phyloP scores from a whole-genome alignment of 1,140 invertebrate genomes.

The Phymastichus coffea region DNA sequence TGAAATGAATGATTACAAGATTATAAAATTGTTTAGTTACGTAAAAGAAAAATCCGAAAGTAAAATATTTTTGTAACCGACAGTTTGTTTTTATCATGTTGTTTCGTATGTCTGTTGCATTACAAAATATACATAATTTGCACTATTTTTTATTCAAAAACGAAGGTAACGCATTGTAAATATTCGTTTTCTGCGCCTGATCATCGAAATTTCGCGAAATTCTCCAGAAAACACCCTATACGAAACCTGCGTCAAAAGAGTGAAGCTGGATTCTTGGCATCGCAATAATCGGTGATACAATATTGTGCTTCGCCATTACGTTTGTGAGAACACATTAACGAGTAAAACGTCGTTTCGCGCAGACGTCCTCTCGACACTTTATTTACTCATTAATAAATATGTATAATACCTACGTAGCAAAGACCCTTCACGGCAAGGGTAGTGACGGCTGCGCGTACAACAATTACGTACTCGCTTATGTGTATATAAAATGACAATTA shows the following conservation, averaged over 20 bases:
- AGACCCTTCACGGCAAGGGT: not conserved
- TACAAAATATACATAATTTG: conserved; percentile 6
- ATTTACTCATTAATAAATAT: conserved; percentile 30
- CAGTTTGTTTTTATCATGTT: not conserved
- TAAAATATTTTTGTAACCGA: not conserved
- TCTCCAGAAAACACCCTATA: conserved; percentile 9
- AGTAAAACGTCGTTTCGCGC: not conserved
- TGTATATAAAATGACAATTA: conserved; percentile 9
- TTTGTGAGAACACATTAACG: too few species aligned
- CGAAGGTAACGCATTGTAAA: not conserved
- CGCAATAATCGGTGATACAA: too few species aligned
- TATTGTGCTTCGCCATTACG: too few species aligned
- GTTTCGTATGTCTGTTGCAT: conserved; percentile 5
- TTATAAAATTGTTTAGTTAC: not conserved
- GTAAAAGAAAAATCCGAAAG: not conserved
- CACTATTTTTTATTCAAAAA: not conserved
- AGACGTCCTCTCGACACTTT: conserved; percentile 2
- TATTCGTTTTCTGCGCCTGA: not conserved
- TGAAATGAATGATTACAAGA: not conserved
- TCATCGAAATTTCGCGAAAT: not conserved
- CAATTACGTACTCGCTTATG: conserved; percentile 7
- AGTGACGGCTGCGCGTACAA: not conserved
- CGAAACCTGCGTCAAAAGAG: conserved; percentile 1
- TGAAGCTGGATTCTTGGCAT: conserved; percentile 7
- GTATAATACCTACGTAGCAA: conserved; percentile 26